Evolutionary conservation across 2,888 invertebrate genomes (phyloP).

Genomic region (Cheilosia grossa): DNA sequence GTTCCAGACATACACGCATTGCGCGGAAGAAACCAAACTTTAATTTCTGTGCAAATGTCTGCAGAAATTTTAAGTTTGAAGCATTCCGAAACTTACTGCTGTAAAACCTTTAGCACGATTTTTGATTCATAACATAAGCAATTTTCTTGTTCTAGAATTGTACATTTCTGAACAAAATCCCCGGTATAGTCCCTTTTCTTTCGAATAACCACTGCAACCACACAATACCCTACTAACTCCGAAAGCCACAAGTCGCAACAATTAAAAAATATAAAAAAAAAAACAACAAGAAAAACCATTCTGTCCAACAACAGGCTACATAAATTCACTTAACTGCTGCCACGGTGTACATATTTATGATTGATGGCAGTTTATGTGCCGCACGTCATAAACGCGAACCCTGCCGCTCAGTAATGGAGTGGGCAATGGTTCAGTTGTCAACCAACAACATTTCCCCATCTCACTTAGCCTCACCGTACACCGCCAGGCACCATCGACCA

Average conservation of each 20-base stretch:
- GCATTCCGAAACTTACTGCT: no score
- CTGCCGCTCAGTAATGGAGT: slow-evolving; percentile 13
- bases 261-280: slow-evolving; percentile 29
- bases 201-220: slow-evolving; percentile 1
- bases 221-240: slow-evolving; percentile 35
- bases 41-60: no score
- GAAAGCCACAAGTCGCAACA: slow-evolving; percentile 34
- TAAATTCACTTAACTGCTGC: slow-evolving; percentile 59
- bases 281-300: slow-evolving; percentile 18
- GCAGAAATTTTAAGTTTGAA: no score
- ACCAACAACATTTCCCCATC: slow-evolving; percentile 26
- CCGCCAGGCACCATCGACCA: slow-evolving; percentile 8
- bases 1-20: no score
- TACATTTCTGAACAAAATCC: no score
- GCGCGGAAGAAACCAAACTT: no score
- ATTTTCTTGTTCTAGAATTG: no score
- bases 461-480: background rate
- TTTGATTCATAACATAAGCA: no score
- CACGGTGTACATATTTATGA: slow-evolving; percentile 47
- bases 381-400: slow-evolving; percentile 53
- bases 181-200: background rate
- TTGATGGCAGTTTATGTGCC: slow-evolving; percentile 50
- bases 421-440: slow-evolving; percentile 50
- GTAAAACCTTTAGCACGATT: no score
- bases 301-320: slow-evolving; percentile 39